Evolutionary conservation across 2,888 invertebrate genomes (phyloP), one percentile per base, ranked within the genome.

Genomic region (Apodemia mormo): DNA sequence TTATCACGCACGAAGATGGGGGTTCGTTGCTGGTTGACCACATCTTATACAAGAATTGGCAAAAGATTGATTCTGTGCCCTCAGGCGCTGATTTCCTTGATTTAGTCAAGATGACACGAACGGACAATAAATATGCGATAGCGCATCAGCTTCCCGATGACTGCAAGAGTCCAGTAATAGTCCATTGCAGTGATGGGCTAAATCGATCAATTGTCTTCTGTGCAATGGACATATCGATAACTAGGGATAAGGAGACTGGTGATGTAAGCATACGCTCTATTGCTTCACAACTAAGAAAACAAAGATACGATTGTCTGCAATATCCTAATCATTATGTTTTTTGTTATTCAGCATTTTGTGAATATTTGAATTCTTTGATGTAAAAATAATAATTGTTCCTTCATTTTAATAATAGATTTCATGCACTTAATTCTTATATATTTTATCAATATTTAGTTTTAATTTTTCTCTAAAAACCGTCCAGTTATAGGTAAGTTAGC

Each of bases 21-120:
- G 67, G 67, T 8, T 67, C 67, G 56, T 56, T 67, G 10, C 49
- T 66, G 10, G 66, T 66, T 14, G 49, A 66, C 66, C 66, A 66
- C 66, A 29, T 66, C 30, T 14, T 66, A 54, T 54, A 22, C 54
- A 54, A 54, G 54, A 54, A 54, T 22, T 54, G 54, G 54, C 54
- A 54, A 54, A 22, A 9, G n/a, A 9, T 54, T 8, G 2, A 54
- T 54, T 8, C 9, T 22, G 2, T 54, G 6, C 54, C 54, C 54
- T 9, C 4, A 54, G 22, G 6, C 6, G 9, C 3, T 54, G n/a
- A 54, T 54, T 54, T 54, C 54, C 8, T 54, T 5, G 54, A 54
- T 6, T n/a, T 54, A 54, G 9, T 54, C 54, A 54, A 6, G 6
- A 54, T n/a, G n/a, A 9, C 9, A 8, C 54, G 22, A 54, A 8